phyloP scores from a whole-genome alignment of 2,113 vertebrate species.

The Vireo altiloquus region DNA sequence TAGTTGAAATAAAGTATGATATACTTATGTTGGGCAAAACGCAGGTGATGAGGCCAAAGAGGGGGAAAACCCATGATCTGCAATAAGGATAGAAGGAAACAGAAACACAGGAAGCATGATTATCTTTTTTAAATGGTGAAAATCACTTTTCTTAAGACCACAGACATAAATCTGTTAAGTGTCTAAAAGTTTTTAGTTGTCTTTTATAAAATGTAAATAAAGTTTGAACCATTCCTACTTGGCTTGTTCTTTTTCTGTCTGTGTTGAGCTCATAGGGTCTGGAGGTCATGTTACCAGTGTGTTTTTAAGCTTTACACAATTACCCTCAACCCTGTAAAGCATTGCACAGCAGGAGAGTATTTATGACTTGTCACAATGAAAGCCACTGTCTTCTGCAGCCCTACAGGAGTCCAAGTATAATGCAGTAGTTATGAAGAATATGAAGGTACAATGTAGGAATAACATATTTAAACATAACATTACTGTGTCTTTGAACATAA shows the following conservation, averaged over 20 bases:
- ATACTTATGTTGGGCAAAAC: background rate
- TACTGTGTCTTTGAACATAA: conserved; percentile 26
- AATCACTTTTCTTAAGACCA: background rate
- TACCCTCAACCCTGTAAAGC: conserved; percentile 66
- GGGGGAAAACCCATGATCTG: background rate
- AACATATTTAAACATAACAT: conserved; percentile 66
- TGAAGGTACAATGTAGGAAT: conserved; percentile 13
- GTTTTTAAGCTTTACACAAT: conserved; percentile 74
- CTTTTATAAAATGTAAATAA: conserved; percentile 34
- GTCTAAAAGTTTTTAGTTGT: background rate
- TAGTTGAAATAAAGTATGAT: background rate
- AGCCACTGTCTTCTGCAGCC: conserved; percentile 54
- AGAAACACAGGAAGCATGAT: background rate
- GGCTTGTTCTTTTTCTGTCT: conserved; percentile 31
- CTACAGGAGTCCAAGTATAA: conserved; percentile 61
- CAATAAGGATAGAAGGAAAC: background rate
- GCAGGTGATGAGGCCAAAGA: background rate
- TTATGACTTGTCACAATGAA: conserved; percentile 68
- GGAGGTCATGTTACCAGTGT: conserved; percentile 61
- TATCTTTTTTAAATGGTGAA: background rate
- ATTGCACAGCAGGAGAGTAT: conserved; percentile 63
- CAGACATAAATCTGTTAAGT: background rate
- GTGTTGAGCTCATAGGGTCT: conserved; percentile 26
- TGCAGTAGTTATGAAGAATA: conserved; percentile 46
- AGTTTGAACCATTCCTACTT: conserved; percentile 34